Evolutionary conservation across 2,113 vertebrate species (phyloP).

Genomic region (Limnothrissa miodon): DNA sequence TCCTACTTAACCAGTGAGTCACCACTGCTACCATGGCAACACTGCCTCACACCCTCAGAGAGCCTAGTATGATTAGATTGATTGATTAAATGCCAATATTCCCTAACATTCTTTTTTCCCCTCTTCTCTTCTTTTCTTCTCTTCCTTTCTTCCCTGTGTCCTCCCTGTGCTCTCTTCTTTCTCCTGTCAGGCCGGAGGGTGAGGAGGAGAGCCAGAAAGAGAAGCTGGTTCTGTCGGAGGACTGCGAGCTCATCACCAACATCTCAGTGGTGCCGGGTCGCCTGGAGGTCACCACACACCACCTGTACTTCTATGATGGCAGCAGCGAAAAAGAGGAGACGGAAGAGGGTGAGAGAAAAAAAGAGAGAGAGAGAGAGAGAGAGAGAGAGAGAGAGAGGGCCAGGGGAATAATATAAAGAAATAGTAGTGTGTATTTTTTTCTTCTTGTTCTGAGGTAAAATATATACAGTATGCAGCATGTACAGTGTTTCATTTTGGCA

Average conservation of each 20-base stretch:
- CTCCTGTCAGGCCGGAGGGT: slow-evolving; percentile 72
- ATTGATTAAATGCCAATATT: no score
- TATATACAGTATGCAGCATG: no score
- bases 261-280: slow-evolving; percentile 85
- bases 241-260: slow-evolving; percentile 94
- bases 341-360: slow-evolving; percentile 79
- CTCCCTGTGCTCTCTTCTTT: neutral
- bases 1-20: slow-evolving; percentile 84
- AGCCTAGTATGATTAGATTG: neutral
- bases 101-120: neutral
- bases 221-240: slow-evolving; percentile 90
- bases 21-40: neutral
- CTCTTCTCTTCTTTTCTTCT: neutral
- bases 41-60: neutral
- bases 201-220: slow-evolving; percentile 87
- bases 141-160: neutral
- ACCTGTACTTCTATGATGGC: slow-evolving; percentile 92
- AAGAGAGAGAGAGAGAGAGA: neutral
- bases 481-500: no score
- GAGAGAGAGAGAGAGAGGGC: no score
- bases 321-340: slow-evolving; percentile 91
- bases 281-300: slow-evolving; percentile 92
- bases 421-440: neutral
- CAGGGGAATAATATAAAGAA: no score
- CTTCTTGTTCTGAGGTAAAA: no score